A percentile compares a stretch with the other conserved stretches of the same genome.
phyloP scores from a whole-genome alignment of 2,888 invertebrate genomes.

The Argyresthia goedartella region DNA sequence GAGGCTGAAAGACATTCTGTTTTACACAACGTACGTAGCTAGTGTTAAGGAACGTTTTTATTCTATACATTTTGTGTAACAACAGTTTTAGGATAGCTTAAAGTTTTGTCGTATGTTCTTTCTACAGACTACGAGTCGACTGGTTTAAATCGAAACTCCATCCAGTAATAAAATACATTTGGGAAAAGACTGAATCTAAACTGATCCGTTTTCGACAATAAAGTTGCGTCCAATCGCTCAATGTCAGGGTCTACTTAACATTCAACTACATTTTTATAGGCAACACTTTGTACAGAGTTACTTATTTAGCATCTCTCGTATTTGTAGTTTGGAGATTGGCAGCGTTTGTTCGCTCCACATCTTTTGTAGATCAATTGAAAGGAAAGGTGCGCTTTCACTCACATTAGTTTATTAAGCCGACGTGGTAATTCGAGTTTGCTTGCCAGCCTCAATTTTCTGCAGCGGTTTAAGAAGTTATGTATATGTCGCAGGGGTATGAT shows the following conservation, averaged over 20 bases:
- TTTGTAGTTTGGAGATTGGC: no score
- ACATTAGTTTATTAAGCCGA: no score
- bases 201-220: conserved; percentile 41
- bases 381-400: no score
- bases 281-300: no score
- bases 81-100: neutral
- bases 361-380: no score
- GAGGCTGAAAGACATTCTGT: conserved; percentile 1
- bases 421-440: no score
- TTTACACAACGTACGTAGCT: neutral
- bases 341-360: no score
- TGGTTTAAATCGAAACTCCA: conserved; percentile 22
- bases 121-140: conserved; percentile 7
- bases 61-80: neutral
- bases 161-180: conserved; percentile 25
- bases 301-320: no score
- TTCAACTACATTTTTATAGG: neutral
- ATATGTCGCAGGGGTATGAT: no score
- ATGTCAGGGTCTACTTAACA: neutral
- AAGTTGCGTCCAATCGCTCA: conserved; percentile 17
- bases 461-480: no score
- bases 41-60: neutral
- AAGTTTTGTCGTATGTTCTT: conserved; percentile 14
- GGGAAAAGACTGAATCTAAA: conserved; percentile 41
- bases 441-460: no score